Evolutionary conservation across 2,113 vertebrate genomes (phyloP), one percentile per base, ranked within the genome.

Genomic region (Circaetus cinerascens): DNA sequence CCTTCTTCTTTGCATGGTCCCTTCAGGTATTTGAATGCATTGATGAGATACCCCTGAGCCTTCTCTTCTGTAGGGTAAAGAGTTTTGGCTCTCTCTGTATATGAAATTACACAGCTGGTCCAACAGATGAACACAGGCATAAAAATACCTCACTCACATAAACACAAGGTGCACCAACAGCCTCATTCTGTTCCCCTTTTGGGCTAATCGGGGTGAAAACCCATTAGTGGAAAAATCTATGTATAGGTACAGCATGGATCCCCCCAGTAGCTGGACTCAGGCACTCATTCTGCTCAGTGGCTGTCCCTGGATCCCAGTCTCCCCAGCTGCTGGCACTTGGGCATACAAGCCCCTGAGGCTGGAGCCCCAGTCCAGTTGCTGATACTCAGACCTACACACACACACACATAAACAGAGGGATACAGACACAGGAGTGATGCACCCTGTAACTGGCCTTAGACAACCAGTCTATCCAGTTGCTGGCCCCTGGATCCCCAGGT

Each of bases 1-100:
- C 14, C 32, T 15, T 15, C 23, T 19, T 48, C 22, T 45, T 32
- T 45, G 43, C 13, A 4, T 0, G 1, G 1, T 38, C 5, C 23
- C 22, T 25, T 67, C 21, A 73, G 32, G 16, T 46, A 45, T 38
- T 45, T 38, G 3, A 55, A 43, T 20, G 25, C 20, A 68, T 36
- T 59, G 20, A 20, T n/a, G 16, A 51, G 45, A 51, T 68, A 16
- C 7, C 20, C 15, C 30, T 41, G 26, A 67, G 43, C 26, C 25
- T 57, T 67, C 30, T 57, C 25, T n/a, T 76, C 43, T 76, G 53
- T 50, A 22, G 14, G 23, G 13, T 34, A 38, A 75, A 66, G 15
- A 34, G 23, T 29, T 29, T 27, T 3, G 1, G 29, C 15, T 29
- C 10, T 19, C 23, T 41, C 10, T 25, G 11, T 40, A 7, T 57